Percentiles rank a stretch among this genome's conserved stretches.
phyloP scores from a whole-genome alignment of 1,140 invertebrate species.

The Vollenhovia emeryi region DNA sequence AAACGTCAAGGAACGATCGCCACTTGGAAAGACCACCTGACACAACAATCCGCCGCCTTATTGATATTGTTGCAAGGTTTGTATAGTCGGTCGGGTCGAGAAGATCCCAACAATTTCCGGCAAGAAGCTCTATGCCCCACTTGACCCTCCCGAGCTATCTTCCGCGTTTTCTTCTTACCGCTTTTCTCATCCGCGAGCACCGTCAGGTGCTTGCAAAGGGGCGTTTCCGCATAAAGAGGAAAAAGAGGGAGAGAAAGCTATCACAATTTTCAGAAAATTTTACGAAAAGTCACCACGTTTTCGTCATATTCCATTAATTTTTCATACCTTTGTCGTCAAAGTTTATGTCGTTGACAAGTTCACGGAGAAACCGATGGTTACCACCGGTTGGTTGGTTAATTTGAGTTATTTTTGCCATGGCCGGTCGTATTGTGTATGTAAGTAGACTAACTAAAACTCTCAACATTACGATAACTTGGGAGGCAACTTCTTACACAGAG shows the following conservation, averaged over 20 bases:
- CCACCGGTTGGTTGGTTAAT: too few species aligned
- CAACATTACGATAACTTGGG: too few species aligned
- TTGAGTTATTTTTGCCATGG: too few species aligned
- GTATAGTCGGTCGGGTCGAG: not conserved
- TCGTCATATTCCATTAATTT: not conserved
- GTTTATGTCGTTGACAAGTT: too few species aligned
- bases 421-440: too few species aligned
- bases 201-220: constrained; percentile 4
- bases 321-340: too few species aligned
- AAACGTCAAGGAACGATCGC: constrained; percentile 27
- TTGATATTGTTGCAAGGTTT: constrained; percentile 51
- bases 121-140: constrained; percentile 21
- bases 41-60: constrained; percentile 45
- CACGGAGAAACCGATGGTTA: too few species aligned
- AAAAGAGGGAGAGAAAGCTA: not conserved
- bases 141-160: constrained; percentile 41
- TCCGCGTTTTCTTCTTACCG: not conserved
- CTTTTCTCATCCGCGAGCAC: not conserved
- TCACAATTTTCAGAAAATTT: not conserved
- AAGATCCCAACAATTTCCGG: constrained; percentile 62
- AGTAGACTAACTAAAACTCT: too few species aligned
- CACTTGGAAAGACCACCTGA: constrained; percentile 52
- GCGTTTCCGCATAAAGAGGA: not conserved
- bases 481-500: too few species aligned
- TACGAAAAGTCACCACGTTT: not conserved